Percentiles rank a stretch among this genome's conserved stretches.
Evolutionary conservation across 2,113 vertebrate genomes (phyloP).

Genomic region (Athene noctua): DNA sequence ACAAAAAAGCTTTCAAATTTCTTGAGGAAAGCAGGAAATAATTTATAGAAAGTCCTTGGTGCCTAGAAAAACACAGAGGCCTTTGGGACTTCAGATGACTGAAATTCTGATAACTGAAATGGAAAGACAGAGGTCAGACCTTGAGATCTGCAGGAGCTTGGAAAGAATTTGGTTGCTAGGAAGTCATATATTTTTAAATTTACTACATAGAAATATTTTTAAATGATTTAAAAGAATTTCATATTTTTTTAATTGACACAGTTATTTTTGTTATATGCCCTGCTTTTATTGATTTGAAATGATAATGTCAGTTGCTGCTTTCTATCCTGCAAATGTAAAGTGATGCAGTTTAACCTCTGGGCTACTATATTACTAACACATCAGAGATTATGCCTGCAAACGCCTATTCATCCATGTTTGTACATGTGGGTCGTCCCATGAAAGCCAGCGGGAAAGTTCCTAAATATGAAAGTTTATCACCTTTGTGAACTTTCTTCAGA

Average conservation of each 20-base stretch:
- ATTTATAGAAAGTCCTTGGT: not conserved
- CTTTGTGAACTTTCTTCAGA: not conserved
- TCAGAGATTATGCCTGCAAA: not conserved
- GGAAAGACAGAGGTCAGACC: not conserved
- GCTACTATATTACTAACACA: not conserved
- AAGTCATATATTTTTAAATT: not conserved
- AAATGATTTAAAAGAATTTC: not conserved
- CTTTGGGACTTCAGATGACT: not conserved
- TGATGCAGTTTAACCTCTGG: not conserved
- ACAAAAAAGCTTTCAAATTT: not conserved
- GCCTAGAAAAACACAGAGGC: not conserved
- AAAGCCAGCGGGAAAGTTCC: not conserved
- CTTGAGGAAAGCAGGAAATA: not conserved
- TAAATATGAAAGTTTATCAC: not conserved
- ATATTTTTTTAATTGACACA: not conserved
- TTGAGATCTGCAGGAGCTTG: not conserved
- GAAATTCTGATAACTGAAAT: not conserved
- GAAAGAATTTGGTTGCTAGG: not conserved
- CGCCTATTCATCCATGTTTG: not conserved
- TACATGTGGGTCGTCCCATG: not conserved
- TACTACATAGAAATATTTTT: not conserved
- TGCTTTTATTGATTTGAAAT: not conserved
- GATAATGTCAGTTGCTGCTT: not conserved
- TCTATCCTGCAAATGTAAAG: not conserved
- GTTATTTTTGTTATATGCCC: not conserved